Evolutionary conservation across 1,140 invertebrate genomes (phyloP), one percentile per base, ranked within the genome.

Genomic region (Amyelois transitella): DNA sequence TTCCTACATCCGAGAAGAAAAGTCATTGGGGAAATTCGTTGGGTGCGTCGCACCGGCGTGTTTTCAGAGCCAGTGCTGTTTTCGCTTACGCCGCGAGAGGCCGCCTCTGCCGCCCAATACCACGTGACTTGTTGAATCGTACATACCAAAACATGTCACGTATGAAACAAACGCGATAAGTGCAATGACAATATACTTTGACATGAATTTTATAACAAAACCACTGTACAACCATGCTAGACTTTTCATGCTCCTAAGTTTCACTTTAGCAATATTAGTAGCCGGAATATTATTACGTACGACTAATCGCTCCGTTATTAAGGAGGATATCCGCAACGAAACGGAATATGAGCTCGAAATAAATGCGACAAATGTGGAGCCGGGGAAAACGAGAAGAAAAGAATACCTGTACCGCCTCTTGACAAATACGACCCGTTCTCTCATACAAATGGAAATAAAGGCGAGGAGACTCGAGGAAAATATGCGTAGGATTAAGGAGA

Each of bases 391-490:
- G 62, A 75, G 66, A 62, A 78, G 81, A 71, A 84, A 82, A 73
- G 82, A 88, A 77, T 86, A 82, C 73, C 75, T 88, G 66, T 88
- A 86, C 74, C 77, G 79, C 20, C 80, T 86, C 62, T 72, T 88
- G 72, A 86, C 86, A 75, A 89, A 89, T 80, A 87, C 87, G 51
- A 88, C 86, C 56, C 85, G 83, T 62, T 88, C 86, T 53, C 82
- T 89, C 69, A 89, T 89, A 81, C 87, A 88, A 75, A 89, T 89
- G 88, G 88, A 89, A 81, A 89, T 89, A 80, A 89, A 88, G 77
- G 87, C 88, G 38, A 84, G 86, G 70, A 76, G 88, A 75, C 77
- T 89, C 52, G 83, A 89, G 71, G 88, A 89, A 85, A 89, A 89
- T 79, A 88, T 89, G 76, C 86, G 84, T 66, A 86, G 87, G 75